These are phyloP conservation scores for Melieria omissa DNA, from an alignment of 2,888 invertebrate species.

Conservation along the genomic window DNA sequence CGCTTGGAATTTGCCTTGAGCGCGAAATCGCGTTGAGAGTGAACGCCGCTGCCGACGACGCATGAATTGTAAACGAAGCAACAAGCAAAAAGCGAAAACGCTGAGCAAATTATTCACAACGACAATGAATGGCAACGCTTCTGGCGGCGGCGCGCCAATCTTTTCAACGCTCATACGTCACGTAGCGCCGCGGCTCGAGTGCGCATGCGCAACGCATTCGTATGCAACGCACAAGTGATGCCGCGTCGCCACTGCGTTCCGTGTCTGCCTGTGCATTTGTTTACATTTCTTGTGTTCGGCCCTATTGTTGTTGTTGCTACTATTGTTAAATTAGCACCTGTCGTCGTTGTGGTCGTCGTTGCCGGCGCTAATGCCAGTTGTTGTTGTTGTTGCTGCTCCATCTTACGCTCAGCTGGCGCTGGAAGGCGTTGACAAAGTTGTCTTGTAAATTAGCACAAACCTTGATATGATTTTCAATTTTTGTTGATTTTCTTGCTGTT, in stretches of 20 bases:
- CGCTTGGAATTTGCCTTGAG: slow-evolving; percentile 27
- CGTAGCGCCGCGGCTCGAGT: not conserved
- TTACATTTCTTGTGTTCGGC: too few relatives aligned
- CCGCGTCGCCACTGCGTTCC: too few relatives aligned
- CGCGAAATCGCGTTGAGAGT: slow-evolving; percentile 22
- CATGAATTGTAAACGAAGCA: not conserved
- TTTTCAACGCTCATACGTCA: slow-evolving; percentile 1
- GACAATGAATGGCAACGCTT: too few relatives aligned
- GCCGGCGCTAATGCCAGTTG: not conserved
- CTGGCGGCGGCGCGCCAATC: too few relatives aligned
- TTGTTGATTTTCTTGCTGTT: slow-evolving; percentile 19
- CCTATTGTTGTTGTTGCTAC: not conserved
- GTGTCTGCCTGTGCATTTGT: too few relatives aligned
- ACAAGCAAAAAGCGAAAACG: too few relatives aligned
- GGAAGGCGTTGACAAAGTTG: not conserved
- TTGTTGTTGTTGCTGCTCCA: not conserved
- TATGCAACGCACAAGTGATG: too few relatives aligned
- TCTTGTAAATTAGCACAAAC: slow-evolving; percentile 19
- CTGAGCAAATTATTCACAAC: too few relatives aligned
- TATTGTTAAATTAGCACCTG: not conserved
- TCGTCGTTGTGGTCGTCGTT: not conserved
- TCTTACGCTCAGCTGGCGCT: not conserved
- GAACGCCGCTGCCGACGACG: not conserved
- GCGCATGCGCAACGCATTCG: too few relatives aligned
- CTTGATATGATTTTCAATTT: not conserved